Base-by-base conservation (phyloP, 1,140 invertebrate genomes). In the Hetaerina americana region DNA sequence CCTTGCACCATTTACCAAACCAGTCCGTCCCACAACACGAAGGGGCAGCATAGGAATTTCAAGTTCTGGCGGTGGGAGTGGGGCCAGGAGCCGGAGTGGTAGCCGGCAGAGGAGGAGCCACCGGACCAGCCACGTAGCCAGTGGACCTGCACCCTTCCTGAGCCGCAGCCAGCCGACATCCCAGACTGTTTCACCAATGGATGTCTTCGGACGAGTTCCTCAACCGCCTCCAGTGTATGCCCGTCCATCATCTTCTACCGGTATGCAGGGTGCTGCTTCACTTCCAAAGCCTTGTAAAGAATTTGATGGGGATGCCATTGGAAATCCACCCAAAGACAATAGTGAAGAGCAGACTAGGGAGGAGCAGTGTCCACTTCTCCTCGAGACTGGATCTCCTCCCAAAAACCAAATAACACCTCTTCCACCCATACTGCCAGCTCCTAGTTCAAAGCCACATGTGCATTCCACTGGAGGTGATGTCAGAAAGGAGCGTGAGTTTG, bases 1-100 rank as follows among this genome's bases (percentile, higher is more conserved):
- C 0, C 79, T 88, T 77, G 90, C 90, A 2, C 90, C 91, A 0
- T 92, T 92, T 75, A 85, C 85, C 18, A 84, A 84, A 72, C 81
- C 85, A 0, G 80, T 80, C 1, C 80, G 78, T 28, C 80, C 79
- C 8, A 76, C 79, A 8, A 81, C 81, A 68, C 79, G 75, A 24
- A 81, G 76, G 40, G 40, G 40, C 40, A 57, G 40, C 40, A 57
- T 57, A 3, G 40, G 40, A 18, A 18, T 57, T 18, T 57, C 40
- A 57, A n/a, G 40, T 12, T 18, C 15, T 57, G 22, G 10, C 40
- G 22, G 40, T 57, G 40, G 6, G 15, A 40, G 15, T 40, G 15
- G 40, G 15, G 10, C 2, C 10, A 57, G 40, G 40, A 57, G 40
- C 22, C 15, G 29, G 66, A 10, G 26, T 12, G 18, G 28, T 18